phyloP scores from a whole-genome alignment of 1,140 invertebrate genomes.

The Polyergus mexicanus region DNA sequence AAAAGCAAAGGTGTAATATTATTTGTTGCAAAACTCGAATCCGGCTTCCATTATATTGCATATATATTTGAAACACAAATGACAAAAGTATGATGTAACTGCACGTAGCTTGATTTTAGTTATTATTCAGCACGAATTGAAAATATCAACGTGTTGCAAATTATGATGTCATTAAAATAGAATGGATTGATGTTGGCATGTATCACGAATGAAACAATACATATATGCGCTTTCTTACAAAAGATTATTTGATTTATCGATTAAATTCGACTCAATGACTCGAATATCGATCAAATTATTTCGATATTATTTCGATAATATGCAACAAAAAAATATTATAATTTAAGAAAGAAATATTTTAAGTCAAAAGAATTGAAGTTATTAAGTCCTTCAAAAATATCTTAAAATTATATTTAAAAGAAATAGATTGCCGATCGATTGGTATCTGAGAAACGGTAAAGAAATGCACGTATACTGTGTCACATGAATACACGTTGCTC shows the following conservation, averaged over 20 bases:
- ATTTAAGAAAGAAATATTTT: background rate
- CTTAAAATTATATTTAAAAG: background rate
- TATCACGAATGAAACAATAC: conserved; percentile 37
- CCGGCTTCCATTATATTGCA: background rate
- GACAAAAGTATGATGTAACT: conserved; percentile 9
- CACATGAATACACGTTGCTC: conserved; percentile 9
- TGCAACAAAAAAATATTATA: background rate
- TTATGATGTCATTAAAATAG: conserved; percentile 12
- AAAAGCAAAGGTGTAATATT: background rate
- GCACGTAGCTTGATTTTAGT: background rate
- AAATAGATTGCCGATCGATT: background rate
- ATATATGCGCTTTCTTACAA: background rate
- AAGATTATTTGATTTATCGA: background rate
- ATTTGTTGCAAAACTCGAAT: background rate
- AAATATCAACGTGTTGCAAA: background rate
- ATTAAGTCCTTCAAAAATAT: background rate
- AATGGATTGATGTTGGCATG: conserved; percentile 29
- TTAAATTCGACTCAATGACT: background rate
- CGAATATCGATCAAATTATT: background rate
- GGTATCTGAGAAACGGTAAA: conserved; percentile 20
- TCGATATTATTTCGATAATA: background rate
- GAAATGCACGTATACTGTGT: conserved; percentile 39
- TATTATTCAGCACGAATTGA: background rate
- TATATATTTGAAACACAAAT: background rate
- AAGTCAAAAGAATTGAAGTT: background rate